phyloP scores from a whole-genome alignment of 2,888 invertebrate species.

The Pandemis cinnamomeana region DNA sequence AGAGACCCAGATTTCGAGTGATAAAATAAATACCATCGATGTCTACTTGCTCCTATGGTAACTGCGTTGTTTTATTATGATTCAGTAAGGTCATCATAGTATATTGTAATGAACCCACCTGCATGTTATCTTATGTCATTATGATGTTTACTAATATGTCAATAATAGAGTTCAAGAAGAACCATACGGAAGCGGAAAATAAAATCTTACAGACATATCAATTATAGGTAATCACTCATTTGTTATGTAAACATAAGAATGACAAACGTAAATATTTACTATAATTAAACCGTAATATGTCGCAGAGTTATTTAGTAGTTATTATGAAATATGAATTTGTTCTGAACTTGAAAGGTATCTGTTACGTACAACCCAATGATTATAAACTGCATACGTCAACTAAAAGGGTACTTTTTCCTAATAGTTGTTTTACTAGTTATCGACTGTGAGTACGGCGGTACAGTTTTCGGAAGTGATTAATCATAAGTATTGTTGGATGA shows the following conservation, averaged over 20 bases:
- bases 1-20: too few relatives aligned
- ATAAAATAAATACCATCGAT: too few relatives aligned
- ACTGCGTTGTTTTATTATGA: neutral
- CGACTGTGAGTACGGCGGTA: too few relatives aligned
- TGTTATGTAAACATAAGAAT: conserved; percentile 74
- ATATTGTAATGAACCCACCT: conserved; percentile 23
- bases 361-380: too few relatives aligned
- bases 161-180: conserved; percentile 46
- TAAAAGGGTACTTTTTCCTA: too few relatives aligned
- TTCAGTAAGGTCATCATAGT: conserved; percentile 6
- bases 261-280: conserved; percentile 73
- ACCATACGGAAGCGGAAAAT: conserved; percentile 60
- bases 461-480: too few relatives aligned
- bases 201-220: conserved; percentile 58
- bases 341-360: too few relatives aligned
- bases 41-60: too few relatives aligned
- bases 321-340: conserved; percentile 14
- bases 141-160: conserved; percentile 47
- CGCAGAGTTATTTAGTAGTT: conserved; percentile 47
- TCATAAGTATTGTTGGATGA: too few relatives aligned
- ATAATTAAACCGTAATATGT: conserved; percentile 65
- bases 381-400: too few relatives aligned
- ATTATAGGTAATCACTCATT: conserved; percentile 60
- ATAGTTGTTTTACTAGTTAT: too few relatives aligned
- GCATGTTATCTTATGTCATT: conserved; percentile 47